Percentiles rank a stretch among this genome's conserved stretches.
phyloP scores from a whole-genome alignment of 2,113 vertebrate genomes.

The Malurus cyaneus region DNA sequence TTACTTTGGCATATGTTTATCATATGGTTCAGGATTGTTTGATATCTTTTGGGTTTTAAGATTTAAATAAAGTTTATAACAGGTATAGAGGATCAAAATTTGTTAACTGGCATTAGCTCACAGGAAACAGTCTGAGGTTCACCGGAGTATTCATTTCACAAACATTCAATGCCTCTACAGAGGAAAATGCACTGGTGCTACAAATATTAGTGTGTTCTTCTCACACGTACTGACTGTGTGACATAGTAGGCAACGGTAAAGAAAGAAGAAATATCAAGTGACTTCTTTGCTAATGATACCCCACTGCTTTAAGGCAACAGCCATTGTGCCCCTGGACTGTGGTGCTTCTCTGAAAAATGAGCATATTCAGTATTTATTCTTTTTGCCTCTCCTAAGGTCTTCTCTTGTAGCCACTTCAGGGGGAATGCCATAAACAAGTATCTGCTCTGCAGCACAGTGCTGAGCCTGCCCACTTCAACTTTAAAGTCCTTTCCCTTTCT shows the following conservation, averaged over 20 bases:
- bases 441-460: not conserved
- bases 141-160: not conserved
- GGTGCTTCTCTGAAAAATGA: not conserved
- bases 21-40: not conserved
- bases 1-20: constrained; percentile 38
- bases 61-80: not conserved
- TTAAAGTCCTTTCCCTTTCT: not conserved
- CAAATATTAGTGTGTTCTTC: not conserved
- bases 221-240: not conserved
- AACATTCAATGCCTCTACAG: not conserved
- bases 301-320: not conserved
- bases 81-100: not conserved
- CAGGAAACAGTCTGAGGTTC: not conserved
- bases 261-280: not conserved
- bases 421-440: not conserved
- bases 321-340: not conserved
- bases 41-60: not conserved
- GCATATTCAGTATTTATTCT: not conserved
- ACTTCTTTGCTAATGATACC: not conserved
- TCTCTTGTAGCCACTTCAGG: not conserved
- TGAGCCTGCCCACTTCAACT: not conserved
- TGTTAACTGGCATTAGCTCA: not conserved
- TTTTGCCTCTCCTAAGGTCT: not conserved
- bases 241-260: not conserved
- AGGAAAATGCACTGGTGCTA: not conserved